Percentiles rank a stretch among this genome's conserved stretches.
Conservation (phyloP, 2,113 vertebrate genomes). For the Oryzias woworae region DNA sequence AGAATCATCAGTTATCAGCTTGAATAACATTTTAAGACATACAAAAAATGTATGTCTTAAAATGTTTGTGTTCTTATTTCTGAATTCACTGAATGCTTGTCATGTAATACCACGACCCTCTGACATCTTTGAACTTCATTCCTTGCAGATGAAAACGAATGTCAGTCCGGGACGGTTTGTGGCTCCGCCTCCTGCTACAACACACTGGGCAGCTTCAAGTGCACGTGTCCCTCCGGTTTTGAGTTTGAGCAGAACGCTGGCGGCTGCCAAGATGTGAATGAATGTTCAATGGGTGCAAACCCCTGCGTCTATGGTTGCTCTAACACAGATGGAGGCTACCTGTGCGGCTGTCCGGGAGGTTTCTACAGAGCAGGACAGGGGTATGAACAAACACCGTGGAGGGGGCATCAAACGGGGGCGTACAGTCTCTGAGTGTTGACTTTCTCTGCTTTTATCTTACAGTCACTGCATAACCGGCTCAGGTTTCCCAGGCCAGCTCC, state of each 20-base stretch:
- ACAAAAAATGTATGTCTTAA: no score
- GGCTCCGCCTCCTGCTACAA: conserved; percentile 94
- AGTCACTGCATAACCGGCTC: conserved; percentile 88
- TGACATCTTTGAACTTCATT: neutral
- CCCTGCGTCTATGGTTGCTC: conserved; percentile 92
- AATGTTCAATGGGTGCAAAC: conserved; percentile 78
- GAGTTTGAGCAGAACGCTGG: conserved; percentile 83
- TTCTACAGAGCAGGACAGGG: conserved; percentile 92
- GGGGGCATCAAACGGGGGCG: neutral
- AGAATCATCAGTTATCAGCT: no score
- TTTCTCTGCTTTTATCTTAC: conserved; percentile 8
- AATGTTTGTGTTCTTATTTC: no score
- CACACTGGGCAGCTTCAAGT: conserved; percentile 92
- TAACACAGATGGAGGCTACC: conserved; percentile 90
- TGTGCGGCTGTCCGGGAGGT: conserved; percentile 89
- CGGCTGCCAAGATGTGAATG: conserved; percentile 91
- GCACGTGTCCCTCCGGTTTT: conserved; percentile 91
- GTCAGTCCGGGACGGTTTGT: conserved; percentile 76
- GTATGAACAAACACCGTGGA: conserved; percentile 72
- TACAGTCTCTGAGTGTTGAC: neutral
- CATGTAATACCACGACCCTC: no score
- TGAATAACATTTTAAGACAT: no score
- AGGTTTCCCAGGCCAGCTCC: conserved; percentile 77
- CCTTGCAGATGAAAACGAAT: conserved; percentile 90
- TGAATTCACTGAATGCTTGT: no score